Evolutionary conservation across 2,113 vertebrate species (phyloP), one percentile per base, ranked within the genome.

Genomic region (Gallinago undulata): DNA sequence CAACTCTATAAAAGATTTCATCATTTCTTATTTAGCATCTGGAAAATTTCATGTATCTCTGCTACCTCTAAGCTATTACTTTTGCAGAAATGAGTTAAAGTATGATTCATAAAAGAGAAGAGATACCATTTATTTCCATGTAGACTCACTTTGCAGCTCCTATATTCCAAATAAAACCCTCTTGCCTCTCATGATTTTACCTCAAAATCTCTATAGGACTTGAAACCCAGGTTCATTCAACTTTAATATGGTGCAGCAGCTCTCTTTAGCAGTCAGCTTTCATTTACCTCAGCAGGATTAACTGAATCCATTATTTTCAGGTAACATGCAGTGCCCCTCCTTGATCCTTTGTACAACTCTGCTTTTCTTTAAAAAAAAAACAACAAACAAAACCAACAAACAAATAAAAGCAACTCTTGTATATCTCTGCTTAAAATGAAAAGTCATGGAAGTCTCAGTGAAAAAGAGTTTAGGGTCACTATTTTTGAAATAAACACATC

Each of bases 201-300:
- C 48, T 94, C 66, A 87, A 81, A 95, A 68, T 37, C 35, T 91
- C 39, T 93, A 16, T 68, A 86, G 48, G 19, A 62, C 69, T 69
- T 77, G 50, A 92, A 93, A 66, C 10, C 4, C 33, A 70, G 41
- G n/a, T 79, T 91, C 39, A 56, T 90, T 95, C 85, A 91, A 73
- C 41, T 69, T 85, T 92, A 39, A 94, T 91, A 59, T 81, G 67
- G 64, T 0, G 4, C 30, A 67, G 27, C 31, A 76, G 13, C 66
- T 94, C n/a, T 80, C 37, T 91, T 96, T 60, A 94, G 67, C 37
- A 92, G 79, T 84, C 83, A 82, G 37, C 24, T 81, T 94, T 87
- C 79, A 93, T 89, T 93, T 95, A 73, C 67, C 68, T 92, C 60
- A 89, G 64, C 39, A 83, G 85, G 75, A 88, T 93, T 90, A 96